Percentiles rank a stretch among this genome's conserved stretches.
These are phyloP conservation scores for Brachionus sp. DNA, from an alignment of 1,140 invertebrate species.

Conservation along the genomic window DNA sequence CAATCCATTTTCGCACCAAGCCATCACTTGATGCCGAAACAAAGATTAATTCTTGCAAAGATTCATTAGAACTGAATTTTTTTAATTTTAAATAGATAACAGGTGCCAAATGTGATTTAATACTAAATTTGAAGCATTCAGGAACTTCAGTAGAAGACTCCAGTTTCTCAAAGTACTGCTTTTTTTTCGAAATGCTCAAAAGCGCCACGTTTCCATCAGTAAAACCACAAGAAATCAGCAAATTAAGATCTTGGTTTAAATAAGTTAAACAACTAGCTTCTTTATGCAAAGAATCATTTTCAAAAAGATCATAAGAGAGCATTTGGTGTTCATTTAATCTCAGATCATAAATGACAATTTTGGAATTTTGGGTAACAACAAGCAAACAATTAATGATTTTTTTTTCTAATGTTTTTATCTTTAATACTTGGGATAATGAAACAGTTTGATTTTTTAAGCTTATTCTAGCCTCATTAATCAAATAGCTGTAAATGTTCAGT, in stretches of 20 bases:
- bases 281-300: not conserved
- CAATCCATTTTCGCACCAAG: not conserved
- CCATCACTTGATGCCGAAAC: conserved; percentile 17
- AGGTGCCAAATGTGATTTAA: not conserved
- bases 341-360: not conserved
- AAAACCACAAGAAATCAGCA: not conserved
- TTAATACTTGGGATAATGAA: not conserved
- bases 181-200: not conserved
- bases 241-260: not conserved
- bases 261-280: not conserved
- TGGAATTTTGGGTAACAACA: not conserved
- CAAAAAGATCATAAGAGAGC: not conserved
- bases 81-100: not conserved
- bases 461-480: not conserved
- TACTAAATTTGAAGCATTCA: not conserved
- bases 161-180: not conserved
- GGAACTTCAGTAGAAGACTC: not conserved
- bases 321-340: not conserved
- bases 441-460: not conserved
- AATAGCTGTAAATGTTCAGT: not conserved
- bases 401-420: not conserved
- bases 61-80: not conserved
- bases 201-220: not conserved
- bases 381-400: not conserved
- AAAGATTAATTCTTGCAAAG: not conserved